phyloP scores from a whole-genome alignment of 2,113 vertebrate genomes.

The Tragulus kanchil region DNA sequence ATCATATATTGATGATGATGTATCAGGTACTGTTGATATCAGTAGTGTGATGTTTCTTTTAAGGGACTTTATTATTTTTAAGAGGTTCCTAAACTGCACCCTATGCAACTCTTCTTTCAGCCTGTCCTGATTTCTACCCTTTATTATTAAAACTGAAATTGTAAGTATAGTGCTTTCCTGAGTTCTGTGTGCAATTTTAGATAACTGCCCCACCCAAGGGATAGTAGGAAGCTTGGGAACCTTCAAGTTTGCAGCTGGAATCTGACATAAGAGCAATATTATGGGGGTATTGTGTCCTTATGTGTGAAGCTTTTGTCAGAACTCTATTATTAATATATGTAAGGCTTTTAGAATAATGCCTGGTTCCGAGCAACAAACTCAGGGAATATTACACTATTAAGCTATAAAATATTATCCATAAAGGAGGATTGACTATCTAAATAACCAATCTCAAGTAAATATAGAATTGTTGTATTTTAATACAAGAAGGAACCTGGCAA shows the following conservation, averaged over 20 bases:
- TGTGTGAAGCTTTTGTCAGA: background rate
- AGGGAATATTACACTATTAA: background rate
- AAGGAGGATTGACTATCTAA: background rate
- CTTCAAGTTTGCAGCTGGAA: background rate
- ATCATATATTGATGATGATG: background rate
- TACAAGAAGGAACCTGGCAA: background rate
- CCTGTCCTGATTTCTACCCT: background rate
- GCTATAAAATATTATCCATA: background rate
- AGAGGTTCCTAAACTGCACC: background rate
- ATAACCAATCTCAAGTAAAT: background rate
- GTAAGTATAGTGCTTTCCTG: background rate
- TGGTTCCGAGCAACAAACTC: background rate
- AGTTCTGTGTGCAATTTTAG: background rate
- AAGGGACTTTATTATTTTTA: background rate
- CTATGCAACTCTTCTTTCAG: background rate
- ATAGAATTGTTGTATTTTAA: background rate
- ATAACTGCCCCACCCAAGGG: background rate
- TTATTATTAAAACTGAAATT: background rate
- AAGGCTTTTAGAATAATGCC: background rate
- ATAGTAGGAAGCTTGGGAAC: background rate
- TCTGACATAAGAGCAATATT: background rate
- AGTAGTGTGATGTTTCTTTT: background rate
- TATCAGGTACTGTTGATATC: too few relatives aligned
- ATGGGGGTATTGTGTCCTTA: background rate
- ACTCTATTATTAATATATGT: background rate